Evolutionary conservation across 2,113 vertebrate genomes (phyloP), one percentile per base, ranked within the genome.

Genomic region (Apteryx mantelli): DNA sequence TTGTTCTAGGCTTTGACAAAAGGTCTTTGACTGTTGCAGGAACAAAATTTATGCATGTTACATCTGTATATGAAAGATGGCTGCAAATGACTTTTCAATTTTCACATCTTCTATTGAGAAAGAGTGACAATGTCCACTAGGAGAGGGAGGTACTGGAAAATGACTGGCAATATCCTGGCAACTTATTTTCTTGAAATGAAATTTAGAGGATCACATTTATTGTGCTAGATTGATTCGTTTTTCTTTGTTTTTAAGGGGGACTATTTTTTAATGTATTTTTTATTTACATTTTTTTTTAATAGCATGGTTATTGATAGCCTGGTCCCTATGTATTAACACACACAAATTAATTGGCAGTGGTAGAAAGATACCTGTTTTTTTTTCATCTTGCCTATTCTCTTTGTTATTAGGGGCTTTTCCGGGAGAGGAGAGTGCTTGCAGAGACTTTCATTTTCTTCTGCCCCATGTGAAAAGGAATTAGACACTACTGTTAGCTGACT

Each of bases 381-480:
- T 85, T 92, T 44, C 14, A 7, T 38, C 50, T 76, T 75, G 13
- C 38, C 42, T 82, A 1, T 86, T 77, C 13, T 69, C 52, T 76
- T 28, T 91, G 5, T 76, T 94, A 58, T 30, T 44, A 63, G 15
- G 22, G 11, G 50, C 88, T 84, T n/a, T 95, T 95, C 71, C 61
- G 92, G 89, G 36, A 75, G 40, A 22, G 78, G 24, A 71, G 84
- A 81, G 52, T 52, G 55, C 3, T 34, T 87, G 61, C 19, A 74
- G 44, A 77, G 30, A 13, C 22, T 94, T 89, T 88, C 11, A 82
- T 79, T 78, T 92, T 88, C 42, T 71, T 73, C 42, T 95, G 44
- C 64, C 70, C 42, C 36, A 11, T 69, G 71, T 92, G 96, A 85
- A 94, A 97, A 94, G 24, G 71, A 94, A 91, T 93, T 85, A 91